phyloP scores from a whole-genome alignment of 2,797 vertebrate genomes.

The Apodemus agrarius region DNA sequence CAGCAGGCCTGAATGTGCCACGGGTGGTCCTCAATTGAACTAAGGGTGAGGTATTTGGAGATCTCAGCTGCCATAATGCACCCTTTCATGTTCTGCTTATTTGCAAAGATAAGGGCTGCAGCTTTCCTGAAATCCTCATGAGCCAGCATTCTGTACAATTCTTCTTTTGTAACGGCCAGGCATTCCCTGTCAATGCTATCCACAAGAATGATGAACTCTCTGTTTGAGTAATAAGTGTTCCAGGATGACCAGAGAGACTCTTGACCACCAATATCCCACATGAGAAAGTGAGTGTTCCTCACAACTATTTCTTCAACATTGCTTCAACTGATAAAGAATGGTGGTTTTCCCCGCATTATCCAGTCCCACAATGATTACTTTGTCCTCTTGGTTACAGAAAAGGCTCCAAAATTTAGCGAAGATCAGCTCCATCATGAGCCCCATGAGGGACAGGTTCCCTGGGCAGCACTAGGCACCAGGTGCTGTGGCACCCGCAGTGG shows the following conservation, averaged over 20 bases:
- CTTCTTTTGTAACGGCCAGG: conserved; percentile 96
- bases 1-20: conserved; percentile 99
- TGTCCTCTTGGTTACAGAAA: too few species aligned
- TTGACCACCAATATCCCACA: conserved; percentile 99
- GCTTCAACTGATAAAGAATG: conserved; percentile 98
- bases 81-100: conserved; percentile 98
- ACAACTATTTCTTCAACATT: conserved; percentile 99
- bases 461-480: too few species aligned
- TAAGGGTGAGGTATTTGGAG: conserved; percentile 96
- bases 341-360: conserved; percentile 98
- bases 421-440: too few species aligned
- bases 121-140: conserved; percentile 98
- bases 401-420: too few species aligned
- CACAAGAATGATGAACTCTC: conserved; percentile 98
- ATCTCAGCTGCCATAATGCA: conserved; percentile 98
- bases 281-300: conserved; percentile 98
- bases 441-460: too few species aligned
- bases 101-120: conserved; percentile 97
- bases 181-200: conserved; percentile 98
- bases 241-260: conserved; percentile 97
- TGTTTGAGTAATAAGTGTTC: conserved; percentile 99
- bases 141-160: conserved; percentile 97
- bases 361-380: conserved; percentile 98
- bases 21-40: conserved; percentile 97
- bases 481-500: too few species aligned